A percentile compares a stretch with the other conserved stretches of the same genome.
Conservation (phyloP, 2,888 invertebrate species). For the Drosophila mimetica region DNA sequence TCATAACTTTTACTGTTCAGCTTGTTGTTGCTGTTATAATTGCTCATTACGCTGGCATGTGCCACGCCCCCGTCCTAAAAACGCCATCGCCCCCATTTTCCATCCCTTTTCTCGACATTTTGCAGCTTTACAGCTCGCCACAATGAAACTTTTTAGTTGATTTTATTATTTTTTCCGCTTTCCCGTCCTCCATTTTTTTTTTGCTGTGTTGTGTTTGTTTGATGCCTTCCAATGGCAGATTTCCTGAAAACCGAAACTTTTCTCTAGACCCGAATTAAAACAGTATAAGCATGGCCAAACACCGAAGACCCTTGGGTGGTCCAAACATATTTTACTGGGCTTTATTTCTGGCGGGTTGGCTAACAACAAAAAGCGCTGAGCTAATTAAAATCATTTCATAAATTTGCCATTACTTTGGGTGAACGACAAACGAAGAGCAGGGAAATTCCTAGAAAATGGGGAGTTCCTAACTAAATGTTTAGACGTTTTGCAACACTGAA, state of each 20-base stretch:
- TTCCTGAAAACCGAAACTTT: conserved; percentile 57
- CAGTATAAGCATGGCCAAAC: conserved; percentile 52
- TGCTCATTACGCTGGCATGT: conserved; percentile 60
- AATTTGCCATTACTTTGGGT: conserved; percentile 70
- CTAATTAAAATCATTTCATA: conserved; percentile 78
- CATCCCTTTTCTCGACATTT: conserved; percentile 30
- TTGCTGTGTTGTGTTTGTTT: conserved; percentile 62
- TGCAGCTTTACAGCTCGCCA: conserved; percentile 71
- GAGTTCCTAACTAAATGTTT: too few species aligned
- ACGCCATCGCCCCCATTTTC: background rate
- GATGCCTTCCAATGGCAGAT: conserved; percentile 71
- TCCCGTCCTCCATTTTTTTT: background rate
- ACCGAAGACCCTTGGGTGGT: conserved; percentile 14
- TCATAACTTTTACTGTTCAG: conserved; percentile 68
- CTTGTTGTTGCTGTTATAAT: conserved; percentile 43
- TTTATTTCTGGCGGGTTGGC: conserved; percentile 1
- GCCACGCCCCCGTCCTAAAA: conserved; percentile 38
- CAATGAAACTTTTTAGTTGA: conserved; percentile 64
- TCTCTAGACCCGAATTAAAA: conserved; percentile 59
- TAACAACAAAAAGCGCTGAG: conserved; percentile 40
- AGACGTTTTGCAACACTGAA: too few species aligned
- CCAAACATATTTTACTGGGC: conserved; percentile 6
- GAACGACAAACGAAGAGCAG: conserved; percentile 28
- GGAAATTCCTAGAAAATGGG: background rate
- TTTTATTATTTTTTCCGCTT: conserved; percentile 30